phyloP scores from a whole-genome alignment of 2,888 invertebrate genomes.

The Acleris sparsana region DNA sequence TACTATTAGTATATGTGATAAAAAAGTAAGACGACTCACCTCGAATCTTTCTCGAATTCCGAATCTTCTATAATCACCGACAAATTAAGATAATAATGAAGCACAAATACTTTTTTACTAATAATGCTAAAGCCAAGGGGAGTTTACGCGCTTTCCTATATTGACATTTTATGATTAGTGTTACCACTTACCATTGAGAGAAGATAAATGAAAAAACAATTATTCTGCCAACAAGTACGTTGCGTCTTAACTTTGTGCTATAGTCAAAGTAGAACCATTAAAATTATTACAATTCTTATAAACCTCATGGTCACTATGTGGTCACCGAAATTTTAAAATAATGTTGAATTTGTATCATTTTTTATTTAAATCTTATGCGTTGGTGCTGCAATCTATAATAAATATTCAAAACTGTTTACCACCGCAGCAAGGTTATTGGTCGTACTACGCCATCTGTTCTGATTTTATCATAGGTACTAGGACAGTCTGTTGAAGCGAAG shows the following conservation, averaged over 20 bases:
- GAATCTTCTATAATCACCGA: conserved; percentile 1
- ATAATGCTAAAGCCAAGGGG: conserved; percentile 8
- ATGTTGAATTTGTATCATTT: no score
- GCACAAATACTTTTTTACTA: conserved; percentile 5
- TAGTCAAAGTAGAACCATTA: no score
- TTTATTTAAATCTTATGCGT: no score
- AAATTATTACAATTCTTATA: no score
- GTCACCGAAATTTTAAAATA: no score
- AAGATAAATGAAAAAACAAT: not conserved
- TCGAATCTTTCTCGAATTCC: not conserved
- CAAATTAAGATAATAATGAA: not conserved
- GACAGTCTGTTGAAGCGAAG: no score
- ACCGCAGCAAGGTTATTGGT: no score
- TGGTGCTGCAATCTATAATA: no score
- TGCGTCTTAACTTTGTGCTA: not conserved
- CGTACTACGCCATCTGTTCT: no score
- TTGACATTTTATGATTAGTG: conserved; percentile 12
- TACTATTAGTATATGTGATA: not conserved
- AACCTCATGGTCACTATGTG: no score
- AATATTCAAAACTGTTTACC: no score
- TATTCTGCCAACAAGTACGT: not conserved
- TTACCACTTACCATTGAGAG: not conserved
- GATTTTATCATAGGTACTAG: no score
- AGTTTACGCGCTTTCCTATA: conserved; percentile 31
- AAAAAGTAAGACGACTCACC: conserved; percentile 10